These are phyloP conservation scores for Pseudomyrmex concolor DNA, from an alignment of 1,140 invertebrate genomes.

Conservation along the genomic window DNA sequence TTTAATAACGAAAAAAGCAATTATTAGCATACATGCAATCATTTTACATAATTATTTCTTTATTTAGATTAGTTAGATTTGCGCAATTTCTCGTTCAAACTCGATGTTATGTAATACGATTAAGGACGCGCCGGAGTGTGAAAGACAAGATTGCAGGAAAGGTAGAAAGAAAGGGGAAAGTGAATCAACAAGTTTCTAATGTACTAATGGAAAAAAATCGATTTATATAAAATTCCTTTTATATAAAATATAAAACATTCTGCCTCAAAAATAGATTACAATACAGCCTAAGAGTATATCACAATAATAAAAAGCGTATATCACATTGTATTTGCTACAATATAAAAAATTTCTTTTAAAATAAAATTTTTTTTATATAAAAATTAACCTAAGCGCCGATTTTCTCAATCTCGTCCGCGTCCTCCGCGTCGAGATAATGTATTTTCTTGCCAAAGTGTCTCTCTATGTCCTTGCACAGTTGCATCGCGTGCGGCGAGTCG, in stretches of 20 bases:
- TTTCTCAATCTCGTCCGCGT: constrained; percentile 97
- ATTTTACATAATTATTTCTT: no score
- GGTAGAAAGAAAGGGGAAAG: neutral
- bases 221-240: no score
- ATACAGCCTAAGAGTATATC: constrained; percentile 18
- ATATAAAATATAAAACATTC: constrained; percentile 56
- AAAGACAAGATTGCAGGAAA: neutral
- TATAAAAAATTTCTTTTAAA: neutral
- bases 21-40: no score
- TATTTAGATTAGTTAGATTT: no score
- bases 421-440: constrained; percentile 92
- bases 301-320: constrained; percentile 39
- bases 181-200: neutral
- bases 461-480: constrained; percentile 93
- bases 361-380: no score
- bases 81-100: no score
- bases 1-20: no score
- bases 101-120: no score
- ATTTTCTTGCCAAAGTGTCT: constrained; percentile 96
- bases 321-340: constrained; percentile 33
- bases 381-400: constrained; percentile 87
- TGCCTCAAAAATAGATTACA: constrained; percentile 36
- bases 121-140: no score
- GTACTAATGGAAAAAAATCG: constrained; percentile 59
- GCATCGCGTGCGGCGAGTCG: constrained; percentile 90